Base-by-base conservation (phyloP, 2,888 invertebrate species). In the Cryptus viduatorius region DNA sequence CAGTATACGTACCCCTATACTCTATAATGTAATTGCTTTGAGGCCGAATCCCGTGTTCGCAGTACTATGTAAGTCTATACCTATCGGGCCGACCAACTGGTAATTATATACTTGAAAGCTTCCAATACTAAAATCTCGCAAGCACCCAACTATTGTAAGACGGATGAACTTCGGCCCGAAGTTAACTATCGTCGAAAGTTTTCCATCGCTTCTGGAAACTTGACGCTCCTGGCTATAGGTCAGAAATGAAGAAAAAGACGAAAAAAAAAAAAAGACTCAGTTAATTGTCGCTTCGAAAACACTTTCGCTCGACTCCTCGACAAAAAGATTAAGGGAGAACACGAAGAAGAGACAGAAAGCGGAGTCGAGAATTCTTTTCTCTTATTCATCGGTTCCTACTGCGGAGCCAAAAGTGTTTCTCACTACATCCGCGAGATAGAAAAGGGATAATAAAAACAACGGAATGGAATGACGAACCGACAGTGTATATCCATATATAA, bases 211-310 rank as follows among this genome's bases (percentile, higher is more conserved):
- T 64, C 46, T 19, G 76, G 56, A 61, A 64, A 4, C 16, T n/a
- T 59, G 50, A 46, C 16, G 59, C 83, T 69, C 67, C 29, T 19
- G 72, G 85, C 79, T 83, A 37, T 85, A 68, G 85, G 85, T 85
- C 83, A 79, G 59, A n/a, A 61, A 69, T 65, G 37, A 29, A 53
- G 48, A 44, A 76, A 69, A 69, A 68, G 46, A 44, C 59, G 48
- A 69, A 29, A 42, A 37, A 76, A 56, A 65, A 59, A 72, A 50
- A 59, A 56, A 44, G 44, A 29, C 29, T 24, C 24, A 59, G 59
- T 59, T 29, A 59, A 59, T 59, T 59, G 59, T 29, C 59, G 59
- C 59, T 59, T 59, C 29, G 59, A 59, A 59, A 59, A 59, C 77
- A 65, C 71, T 71, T 77, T 82, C 82, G 59, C 37, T 24, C 71